Conservation (phyloP, 2,797 vertebrate species). For the Odontamblyopus rebecca region DNA sequence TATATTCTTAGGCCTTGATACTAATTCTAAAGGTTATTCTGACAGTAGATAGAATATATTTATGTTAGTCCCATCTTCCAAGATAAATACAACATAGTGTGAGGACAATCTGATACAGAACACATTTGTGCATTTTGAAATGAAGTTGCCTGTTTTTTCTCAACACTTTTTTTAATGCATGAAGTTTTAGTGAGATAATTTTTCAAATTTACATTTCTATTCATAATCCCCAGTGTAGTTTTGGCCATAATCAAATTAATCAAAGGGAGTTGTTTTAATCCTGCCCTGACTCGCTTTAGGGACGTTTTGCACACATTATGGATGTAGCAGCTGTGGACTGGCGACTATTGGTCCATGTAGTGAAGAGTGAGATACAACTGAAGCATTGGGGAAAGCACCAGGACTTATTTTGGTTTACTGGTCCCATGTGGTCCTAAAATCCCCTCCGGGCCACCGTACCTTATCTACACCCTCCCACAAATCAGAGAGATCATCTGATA, state of each 20-base stretch:
- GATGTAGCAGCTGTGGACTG: slow-evolving; percentile 52
- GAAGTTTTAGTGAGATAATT: slow-evolving; percentile 21
- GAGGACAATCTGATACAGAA: slow-evolving; percentile 20
- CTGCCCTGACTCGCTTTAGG: slow-evolving; percentile 21
- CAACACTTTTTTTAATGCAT: slow-evolving; percentile 13
- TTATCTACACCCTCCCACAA: slow-evolving; percentile 22
- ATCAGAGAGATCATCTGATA: slow-evolving; percentile 52
- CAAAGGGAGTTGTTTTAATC: slow-evolving; percentile 33
- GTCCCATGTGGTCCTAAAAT: slow-evolving; percentile 52
- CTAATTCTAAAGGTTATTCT: no score
- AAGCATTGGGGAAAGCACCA: slow-evolving; percentile 47
- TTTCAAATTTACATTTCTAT: slow-evolving; percentile 43
- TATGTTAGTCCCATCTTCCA: background rate
- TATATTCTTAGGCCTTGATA: no score
- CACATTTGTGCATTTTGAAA: background rate
- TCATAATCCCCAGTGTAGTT: slow-evolving; percentile 26
- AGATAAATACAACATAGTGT: slow-evolving; percentile 18
- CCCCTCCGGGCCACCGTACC: slow-evolving; percentile 35
- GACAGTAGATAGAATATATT: no score
- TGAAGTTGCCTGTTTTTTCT: slow-evolving; percentile 36
- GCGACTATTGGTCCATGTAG: slow-evolving; percentile 38
- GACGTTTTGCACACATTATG: slow-evolving; percentile 31
- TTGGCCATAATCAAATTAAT: slow-evolving; percentile 32
- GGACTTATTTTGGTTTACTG: slow-evolving; percentile 54
- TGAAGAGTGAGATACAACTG: slow-evolving; percentile 20